Base-by-base conservation (phyloP, 1,140 invertebrate genomes). In the Tetramorium simillimum region DNA sequence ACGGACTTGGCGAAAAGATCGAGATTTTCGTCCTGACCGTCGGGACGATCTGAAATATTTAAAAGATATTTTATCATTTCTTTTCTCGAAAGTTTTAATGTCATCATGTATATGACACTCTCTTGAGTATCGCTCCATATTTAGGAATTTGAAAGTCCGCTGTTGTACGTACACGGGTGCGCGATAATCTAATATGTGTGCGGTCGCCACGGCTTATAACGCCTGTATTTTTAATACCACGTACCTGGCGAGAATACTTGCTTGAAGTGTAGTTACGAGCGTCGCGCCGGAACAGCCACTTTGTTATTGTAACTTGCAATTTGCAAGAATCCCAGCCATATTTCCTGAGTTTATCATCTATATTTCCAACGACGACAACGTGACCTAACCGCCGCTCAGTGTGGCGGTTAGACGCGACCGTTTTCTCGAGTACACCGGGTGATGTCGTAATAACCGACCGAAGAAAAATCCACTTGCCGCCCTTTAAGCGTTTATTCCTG, bases 221-320 rank as follows among this genome's bases (percentile, higher is more conserved):
- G 53, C 51, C 16, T 73, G 67, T 82, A 82, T 82, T 73, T 73
- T 82, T 82, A 73, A 82, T 82, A 46, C 53, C 12, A 43, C 6
- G 33, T 65, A 69, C 49, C 78, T 58, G 67, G 78, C 62, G 46
- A n/a, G 24, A 82, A 72, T 40, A 18, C 24, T 16, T 7, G 37
- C 51, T 28, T 72, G 10, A 72, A 82, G 53, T 73, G 28, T 73
- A 73, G 51, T 73, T 82, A 73, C 40, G 53, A 33, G 51, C 40
- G 24, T 21, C 80, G 37, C 53, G 37, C 18, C 69, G 80, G 21
- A 82, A 82, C 53, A 63, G 80, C 80, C 69, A 73, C 80, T 82
- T 82, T 82, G 80, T 82, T 82, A 82, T 82, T 82, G 80, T 60
- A 82, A 82, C 53, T 82, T 53, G 69, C 80, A 82, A 82, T 82